Evolutionary conservation across 2,888 invertebrate species (phyloP).

Genomic region (Mactromeris polynyma): DNA sequence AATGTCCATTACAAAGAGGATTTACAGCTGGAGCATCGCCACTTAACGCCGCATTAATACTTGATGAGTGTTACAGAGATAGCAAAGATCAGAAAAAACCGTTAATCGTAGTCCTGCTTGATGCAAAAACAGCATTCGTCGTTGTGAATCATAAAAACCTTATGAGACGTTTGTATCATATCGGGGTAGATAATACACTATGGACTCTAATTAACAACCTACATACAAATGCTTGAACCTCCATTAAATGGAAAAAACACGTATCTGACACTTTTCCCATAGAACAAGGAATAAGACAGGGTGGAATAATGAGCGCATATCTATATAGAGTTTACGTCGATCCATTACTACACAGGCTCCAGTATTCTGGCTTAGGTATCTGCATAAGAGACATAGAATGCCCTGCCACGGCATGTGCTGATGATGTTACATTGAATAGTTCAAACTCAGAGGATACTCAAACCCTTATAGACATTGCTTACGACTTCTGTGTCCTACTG

Average conservation of each 20-base stretch:
- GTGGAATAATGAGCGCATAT: conserved; percentile 33
- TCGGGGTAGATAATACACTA: not conserved
- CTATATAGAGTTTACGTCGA: conserved; percentile 30
- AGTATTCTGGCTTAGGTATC: not conserved
- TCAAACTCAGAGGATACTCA: not conserved
- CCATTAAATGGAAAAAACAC: conserved; percentile 14
- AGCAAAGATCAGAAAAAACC: no score
- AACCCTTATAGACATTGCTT: conserved; percentile 14
- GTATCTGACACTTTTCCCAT: not conserved
- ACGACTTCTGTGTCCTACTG: not conserved
- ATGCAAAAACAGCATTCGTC: conserved; percentile 22
- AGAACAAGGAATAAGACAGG: conserved; percentile 38
- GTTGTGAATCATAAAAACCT: not conserved
- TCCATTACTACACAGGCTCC: not conserved
- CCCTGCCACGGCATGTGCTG: conserved; percentile 7
- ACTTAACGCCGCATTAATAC: no score
- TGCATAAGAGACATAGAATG: not conserved
- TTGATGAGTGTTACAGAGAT: no score
- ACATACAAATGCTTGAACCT: not conserved
- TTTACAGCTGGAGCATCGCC: no score
- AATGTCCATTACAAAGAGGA: no score
- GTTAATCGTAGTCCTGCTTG: not conserved
- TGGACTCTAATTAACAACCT: conserved; percentile 20
- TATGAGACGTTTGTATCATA: conserved; percentile 20
- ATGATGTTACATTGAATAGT: not conserved